Evolutionary conservation across 37 sponge, comb jelly and placozoan genomes (phyloP), one percentile per base, ranked within the genome.

Genomic region (Petrosia ficiformis): DNA sequence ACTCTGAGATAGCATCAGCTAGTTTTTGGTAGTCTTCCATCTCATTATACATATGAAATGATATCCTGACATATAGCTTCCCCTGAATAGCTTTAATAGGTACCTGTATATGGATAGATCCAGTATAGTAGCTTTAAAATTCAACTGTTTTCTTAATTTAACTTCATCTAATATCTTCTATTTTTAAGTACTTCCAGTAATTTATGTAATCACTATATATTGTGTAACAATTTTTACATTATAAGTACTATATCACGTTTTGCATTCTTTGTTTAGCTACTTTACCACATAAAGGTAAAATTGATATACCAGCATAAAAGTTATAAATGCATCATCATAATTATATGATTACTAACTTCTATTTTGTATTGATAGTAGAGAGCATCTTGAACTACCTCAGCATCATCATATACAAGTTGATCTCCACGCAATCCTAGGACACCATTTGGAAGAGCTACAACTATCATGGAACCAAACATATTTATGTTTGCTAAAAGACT

Each of bases 1-100:
- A 44, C 10, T 67, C 33, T 31, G 6, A 6, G n/a, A 86, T 61
- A 33, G 87, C 82, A 67, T 80, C 87, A 39, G 81, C 80, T 42
- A 86, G 60, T 10, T 67, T 29, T 41, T 74, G 37, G 54, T 68
- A 80, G 22, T 86, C 87, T 19, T 60, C 72, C 21, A 76, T 57
- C 28, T 72, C 72, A 65, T 92, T 92, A 76, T 92, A 87, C 22
- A 92, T 77, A 72, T 86, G 87, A 39, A 82, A 82, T 59, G 92
- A 86, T 22, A 92, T 76, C 32, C 92, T 69, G 16, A 92, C 87
- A 79, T 79, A 82, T 16, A 92, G 75, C 41, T 66, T 61, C 25
- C 69, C 59, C 22, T 86, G 58, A 16, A 86, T 77, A 1, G 41
- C 77, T 65, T 88, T 87, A 21, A 92, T 81, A 44, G 93, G 89